phyloP scores from a whole-genome alignment of 2,888 invertebrate genomes.

The Dascillus cervinus region DNA sequence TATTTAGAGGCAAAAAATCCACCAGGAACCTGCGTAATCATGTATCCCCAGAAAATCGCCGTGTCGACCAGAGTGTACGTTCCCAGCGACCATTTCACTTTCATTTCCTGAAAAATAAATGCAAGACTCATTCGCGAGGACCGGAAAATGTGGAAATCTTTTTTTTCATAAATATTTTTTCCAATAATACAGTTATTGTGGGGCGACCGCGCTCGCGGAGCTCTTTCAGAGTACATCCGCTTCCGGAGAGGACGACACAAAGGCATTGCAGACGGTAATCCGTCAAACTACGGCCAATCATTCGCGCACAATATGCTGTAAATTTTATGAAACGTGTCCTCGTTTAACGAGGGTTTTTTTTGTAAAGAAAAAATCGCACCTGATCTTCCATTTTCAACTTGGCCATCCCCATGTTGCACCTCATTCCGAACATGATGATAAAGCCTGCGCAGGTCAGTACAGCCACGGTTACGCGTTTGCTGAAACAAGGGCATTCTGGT shows the following conservation, averaged over 20 bases:
- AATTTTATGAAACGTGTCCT: constrained; percentile 10
- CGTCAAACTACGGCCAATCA: constrained; percentile 18
- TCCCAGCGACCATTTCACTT: constrained; percentile 78
- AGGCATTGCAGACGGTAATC: constrained; percentile 13
- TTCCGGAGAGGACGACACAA: constrained; percentile 14
- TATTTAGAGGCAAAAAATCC: constrained; percentile 95
- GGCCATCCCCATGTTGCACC: constrained; percentile 98
- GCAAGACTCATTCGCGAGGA: too few species aligned
- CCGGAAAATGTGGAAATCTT: too few species aligned
- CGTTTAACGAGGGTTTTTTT: too few species aligned
- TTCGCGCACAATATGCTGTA: constrained; percentile 13
- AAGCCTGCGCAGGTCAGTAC: constrained; percentile 82
- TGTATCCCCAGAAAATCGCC: constrained; percentile 97
- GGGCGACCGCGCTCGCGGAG: constrained; percentile 10
- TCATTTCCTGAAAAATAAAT: constrained; percentile 20
- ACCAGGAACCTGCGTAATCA: constrained; percentile 96
- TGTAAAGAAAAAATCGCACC: too few species aligned
- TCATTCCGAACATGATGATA: constrained; percentile 94
- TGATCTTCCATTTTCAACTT: constrained; percentile 45
- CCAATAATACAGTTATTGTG: constrained; percentile 8
- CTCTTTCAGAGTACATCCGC: constrained; percentile 16
- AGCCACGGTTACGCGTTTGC: constrained; percentile 81
- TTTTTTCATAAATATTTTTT: neutral
- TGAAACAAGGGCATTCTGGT: constrained; percentile 80
- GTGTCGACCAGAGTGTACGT: constrained; percentile 85